Evolutionary conservation across 1,140 invertebrate species (phyloP).

Genomic region (Temnothorax curvispinosus): DNA sequence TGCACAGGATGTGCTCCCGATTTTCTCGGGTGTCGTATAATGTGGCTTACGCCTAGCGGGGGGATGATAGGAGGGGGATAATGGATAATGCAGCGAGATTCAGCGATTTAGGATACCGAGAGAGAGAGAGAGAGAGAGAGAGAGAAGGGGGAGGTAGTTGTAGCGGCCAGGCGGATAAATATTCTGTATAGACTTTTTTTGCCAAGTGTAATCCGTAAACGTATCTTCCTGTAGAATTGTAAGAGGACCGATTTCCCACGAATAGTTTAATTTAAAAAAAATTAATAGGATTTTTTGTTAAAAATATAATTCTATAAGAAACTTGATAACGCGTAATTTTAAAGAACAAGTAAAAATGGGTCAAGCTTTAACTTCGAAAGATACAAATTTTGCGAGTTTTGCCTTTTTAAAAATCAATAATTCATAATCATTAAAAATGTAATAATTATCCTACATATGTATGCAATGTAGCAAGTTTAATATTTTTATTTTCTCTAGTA

Average conservation of each 20-base stretch:
- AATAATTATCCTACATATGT: not conserved
- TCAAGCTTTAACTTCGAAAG: not conserved
- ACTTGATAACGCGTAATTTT: not conserved
- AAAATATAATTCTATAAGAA: not conserved
- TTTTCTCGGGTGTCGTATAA: slow-evolving; percentile 75
- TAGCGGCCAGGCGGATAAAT: slow-evolving; percentile 21
- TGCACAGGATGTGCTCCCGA: slow-evolving; percentile 72
- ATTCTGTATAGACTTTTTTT: slow-evolving; percentile 24
- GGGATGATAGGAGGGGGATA: slow-evolving; percentile 29
- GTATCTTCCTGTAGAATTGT: not conserved
- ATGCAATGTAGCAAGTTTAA: not conserved
- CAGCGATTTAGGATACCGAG: slow-evolving; percentile 64
- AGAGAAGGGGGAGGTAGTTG: not conserved
- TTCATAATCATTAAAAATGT: not conserved
- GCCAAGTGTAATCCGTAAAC: slow-evolving; percentile 10
- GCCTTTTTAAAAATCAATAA: not conserved
- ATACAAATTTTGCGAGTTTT: not conserved
- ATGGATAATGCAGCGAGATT: slow-evolving; percentile 50
- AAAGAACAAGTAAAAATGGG: not conserved
- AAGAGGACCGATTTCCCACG: not conserved
- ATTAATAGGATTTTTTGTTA: not conserved
- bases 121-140: not conserved
- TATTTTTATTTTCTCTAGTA: not conserved
- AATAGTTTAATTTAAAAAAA: not conserved
- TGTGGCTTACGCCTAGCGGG: slow-evolving; percentile 69